A percentile compares a stretch with the other conserved stretches of the same genome.
Evolutionary conservation across 2,797 vertebrate species (phyloP).

Genomic region (Gorsachius magnificus): DNA sequence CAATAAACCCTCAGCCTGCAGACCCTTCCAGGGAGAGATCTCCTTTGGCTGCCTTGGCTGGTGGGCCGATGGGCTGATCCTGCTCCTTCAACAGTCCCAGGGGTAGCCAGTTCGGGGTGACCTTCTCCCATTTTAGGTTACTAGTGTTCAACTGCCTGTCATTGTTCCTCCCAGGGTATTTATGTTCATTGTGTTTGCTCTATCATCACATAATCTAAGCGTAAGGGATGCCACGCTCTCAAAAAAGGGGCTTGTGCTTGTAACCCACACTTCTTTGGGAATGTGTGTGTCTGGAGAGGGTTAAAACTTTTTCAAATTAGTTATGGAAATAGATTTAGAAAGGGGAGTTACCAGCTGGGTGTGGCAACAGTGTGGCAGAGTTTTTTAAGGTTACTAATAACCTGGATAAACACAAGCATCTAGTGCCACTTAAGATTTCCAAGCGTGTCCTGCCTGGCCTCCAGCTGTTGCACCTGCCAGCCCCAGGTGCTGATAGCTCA

Average conservation of each 20-base stretch:
- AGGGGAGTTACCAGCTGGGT: background rate
- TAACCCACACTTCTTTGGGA: background rate
- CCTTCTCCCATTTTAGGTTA: background rate
- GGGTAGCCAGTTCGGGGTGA: background rate
- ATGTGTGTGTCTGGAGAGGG: background rate
- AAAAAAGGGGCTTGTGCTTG: background rate
- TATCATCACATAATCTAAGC: background rate
- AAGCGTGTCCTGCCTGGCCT: background rate
- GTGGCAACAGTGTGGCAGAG: background rate
- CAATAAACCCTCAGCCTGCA: background rate
- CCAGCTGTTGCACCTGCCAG: background rate
- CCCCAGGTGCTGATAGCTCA: background rate
- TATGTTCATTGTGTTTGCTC: background rate
- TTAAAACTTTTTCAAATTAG: background rate
- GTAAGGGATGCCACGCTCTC: fast-evolving
- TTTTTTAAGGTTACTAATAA: background rate
- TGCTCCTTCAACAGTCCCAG: background rate
- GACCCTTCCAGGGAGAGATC: background rate
- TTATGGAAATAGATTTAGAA: background rate
- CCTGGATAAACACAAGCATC: background rate
- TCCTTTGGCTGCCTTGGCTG: background rate
- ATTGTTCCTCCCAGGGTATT: background rate
- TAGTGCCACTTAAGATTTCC: background rate
- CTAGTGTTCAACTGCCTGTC: background rate
- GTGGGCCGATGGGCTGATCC: background rate